Evolutionary conservation across 2,888 invertebrate genomes (phyloP).

Genomic region (Aquatica leii): DNA sequence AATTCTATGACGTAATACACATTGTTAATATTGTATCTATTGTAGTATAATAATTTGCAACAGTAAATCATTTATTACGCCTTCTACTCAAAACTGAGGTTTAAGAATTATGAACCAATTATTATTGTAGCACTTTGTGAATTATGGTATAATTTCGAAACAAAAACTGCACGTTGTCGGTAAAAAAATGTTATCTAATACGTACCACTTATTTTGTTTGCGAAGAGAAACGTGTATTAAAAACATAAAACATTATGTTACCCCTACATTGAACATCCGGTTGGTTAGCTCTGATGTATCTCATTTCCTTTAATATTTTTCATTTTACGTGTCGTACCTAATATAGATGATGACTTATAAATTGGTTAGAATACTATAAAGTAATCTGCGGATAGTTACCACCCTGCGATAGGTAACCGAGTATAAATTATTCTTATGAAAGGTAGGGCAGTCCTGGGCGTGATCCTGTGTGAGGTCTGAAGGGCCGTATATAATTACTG

Average conservation of each 20-base stretch:
- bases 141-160: too few species aligned
- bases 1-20: too few species aligned
- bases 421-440: slow-evolving; percentile 58
- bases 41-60: too few species aligned
- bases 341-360: slow-evolving; percentile 48
- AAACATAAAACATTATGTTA: neutral
- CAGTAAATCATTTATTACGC: too few species aligned
- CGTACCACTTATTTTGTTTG: too few species aligned
- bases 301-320: slow-evolving; percentile 18
- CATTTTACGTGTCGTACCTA: slow-evolving; percentile 26
- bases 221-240: neutral
- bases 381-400: slow-evolving; percentile 41
- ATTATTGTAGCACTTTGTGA: too few species aligned
- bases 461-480: slow-evolving; percentile 60
- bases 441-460: slow-evolving; percentile 57
- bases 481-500: slow-evolving; percentile 59
- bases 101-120: too few species aligned
- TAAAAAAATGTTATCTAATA: too few species aligned
- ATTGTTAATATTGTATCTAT: too few species aligned
- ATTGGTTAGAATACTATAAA: slow-evolving; percentile 41
- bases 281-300: neutral
- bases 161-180: too few species aligned
- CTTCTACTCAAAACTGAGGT: too few species aligned
- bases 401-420: slow-evolving; percentile 38
- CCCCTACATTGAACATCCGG: slow-evolving; percentile 7